Evolutionary conservation across 2,797 vertebrate species (phyloP), one percentile per base, ranked within the genome.

Genomic region (Lepilemur septentrionalis): DNA sequence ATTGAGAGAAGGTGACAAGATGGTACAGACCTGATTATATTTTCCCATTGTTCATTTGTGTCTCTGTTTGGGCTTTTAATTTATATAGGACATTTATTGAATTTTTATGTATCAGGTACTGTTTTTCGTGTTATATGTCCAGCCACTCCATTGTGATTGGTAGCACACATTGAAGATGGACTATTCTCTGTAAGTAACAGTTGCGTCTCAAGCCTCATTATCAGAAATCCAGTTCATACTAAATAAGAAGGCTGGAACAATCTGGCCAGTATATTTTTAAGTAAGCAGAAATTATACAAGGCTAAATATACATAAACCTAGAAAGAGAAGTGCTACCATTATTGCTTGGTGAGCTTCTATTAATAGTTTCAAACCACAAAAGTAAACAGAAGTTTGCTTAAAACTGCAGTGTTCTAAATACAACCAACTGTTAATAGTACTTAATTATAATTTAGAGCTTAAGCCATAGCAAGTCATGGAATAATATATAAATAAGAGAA

Each of bases 351-450:
- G 52, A 83, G 43, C 86, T 95, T 93, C 94, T 95, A 59, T 59
- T 59, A 59, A 59, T 59, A 55, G 79, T 89, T 95, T 97, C 55
- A 95, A 90, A 89, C 78, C 69, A 70, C 41, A 95, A 88, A 90
- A 61, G 67, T 97, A 89, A 91, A 91, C 30, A 96, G 20, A 84
- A 96, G 46, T 94, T 95, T 96, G 59, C 61, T 84, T 93, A 55
- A 92, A 94, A 90, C 46, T 83, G 13, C 38, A 63, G 48, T 89
- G 5, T 96, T 95, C 85, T 88, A 97, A 96, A 83, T 92, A 84
- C 80, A 95, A 75, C 52, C 94, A 73, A 38, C 57, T 81, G 83
- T 95, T 94, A 91, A 76, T n/a, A 76, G 41, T 92, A 67, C 72
- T 82, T 93, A 92, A 89, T 57, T 93, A 35, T 81, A 83, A 94